These are phyloP conservation scores for Melanerpes aurifrons DNA, from an alignment of 2,113 vertebrate species.

Conservation along the genomic window DNA sequence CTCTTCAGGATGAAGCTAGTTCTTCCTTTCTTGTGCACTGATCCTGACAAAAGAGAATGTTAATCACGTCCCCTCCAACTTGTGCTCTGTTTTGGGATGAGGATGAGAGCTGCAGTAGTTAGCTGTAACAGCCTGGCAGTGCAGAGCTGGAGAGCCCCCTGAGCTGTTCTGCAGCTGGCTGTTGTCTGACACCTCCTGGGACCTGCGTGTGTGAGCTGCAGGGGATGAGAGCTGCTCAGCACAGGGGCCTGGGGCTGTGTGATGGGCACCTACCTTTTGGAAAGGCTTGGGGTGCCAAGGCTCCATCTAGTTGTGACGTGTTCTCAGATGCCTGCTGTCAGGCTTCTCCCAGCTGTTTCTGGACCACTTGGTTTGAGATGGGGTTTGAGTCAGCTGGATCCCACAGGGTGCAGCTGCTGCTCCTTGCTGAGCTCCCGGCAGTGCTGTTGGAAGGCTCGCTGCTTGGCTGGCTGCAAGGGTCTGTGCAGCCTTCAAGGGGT, in stretches of 20 bases:
- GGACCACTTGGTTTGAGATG: not conserved
- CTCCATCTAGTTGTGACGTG: accelerated
- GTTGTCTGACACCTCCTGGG: not conserved
- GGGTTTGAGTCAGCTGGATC: not conserved
- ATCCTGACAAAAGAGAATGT: not conserved
- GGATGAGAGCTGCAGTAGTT: not conserved
- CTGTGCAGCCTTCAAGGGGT: accelerated
- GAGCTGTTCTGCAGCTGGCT: not conserved
- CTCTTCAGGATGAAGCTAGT: not conserved
- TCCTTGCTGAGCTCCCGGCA: not conserved
- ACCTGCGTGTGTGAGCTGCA: accelerated
- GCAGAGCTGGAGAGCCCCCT: not conserved
- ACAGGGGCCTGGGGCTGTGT: not conserved
- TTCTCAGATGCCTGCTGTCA: not conserved
- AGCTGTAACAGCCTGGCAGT: no score
- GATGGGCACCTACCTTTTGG: accelerated
- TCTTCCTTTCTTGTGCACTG: not conserved
- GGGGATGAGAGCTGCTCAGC: not conserved
- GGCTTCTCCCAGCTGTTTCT: not conserved
- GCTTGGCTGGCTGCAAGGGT: not conserved
- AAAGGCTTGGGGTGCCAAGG: not conserved
- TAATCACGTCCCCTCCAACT: no score
- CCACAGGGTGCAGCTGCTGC: accelerated
- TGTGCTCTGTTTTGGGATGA: not conserved
- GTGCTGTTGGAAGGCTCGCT: no score